These are phyloP conservation scores for Asteroscopus sphinx DNA, from an alignment of 2,888 invertebrate species.

Conservation along the genomic window DNA sequence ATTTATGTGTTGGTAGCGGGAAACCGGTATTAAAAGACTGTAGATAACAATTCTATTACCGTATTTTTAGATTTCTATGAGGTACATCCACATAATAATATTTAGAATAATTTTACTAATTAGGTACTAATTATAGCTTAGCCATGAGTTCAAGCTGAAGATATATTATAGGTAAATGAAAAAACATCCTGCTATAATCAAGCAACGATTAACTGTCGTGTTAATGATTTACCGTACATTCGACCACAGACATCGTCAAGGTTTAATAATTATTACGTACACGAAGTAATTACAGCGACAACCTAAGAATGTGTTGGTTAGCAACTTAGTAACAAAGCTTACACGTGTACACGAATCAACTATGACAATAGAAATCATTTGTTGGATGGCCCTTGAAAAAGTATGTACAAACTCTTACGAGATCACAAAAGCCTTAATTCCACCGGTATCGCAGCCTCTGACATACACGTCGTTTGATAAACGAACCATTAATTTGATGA, in stretches of 20 bases:
- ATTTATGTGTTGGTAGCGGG: no score
- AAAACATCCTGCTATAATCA: background rate
- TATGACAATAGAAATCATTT: slow-evolving; percentile 47
- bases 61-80: no score
- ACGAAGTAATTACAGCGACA: slow-evolving; percentile 7
- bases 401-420: slow-evolving; percentile 18
- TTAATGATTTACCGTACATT: background rate
- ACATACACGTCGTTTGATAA: slow-evolving; percentile 20
- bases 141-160: no score
- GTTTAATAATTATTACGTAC: background rate
- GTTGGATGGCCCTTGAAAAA: slow-evolving; percentile 20
- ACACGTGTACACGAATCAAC: slow-evolving; percentile 18
- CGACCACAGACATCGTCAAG: slow-evolving; percentile 1
- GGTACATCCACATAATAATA: no score
- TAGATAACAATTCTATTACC: no score
- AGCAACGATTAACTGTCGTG: background rate
- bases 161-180: no score
- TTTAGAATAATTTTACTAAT: no score
- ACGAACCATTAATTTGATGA: slow-evolving; percentile 33
- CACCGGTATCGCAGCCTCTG: slow-evolving; percentile 18
- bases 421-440: slow-evolving; percentile 41
- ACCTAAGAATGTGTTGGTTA: slow-evolving; percentile 4
- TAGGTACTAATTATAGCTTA: no score
- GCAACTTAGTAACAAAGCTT: slow-evolving; percentile 11
- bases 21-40: no score